Evolutionary conservation across 2,797 vertebrate species (phyloP), one percentile per base, ranked within the genome.

Genomic region (Neosilurus hyrtlii): DNA sequence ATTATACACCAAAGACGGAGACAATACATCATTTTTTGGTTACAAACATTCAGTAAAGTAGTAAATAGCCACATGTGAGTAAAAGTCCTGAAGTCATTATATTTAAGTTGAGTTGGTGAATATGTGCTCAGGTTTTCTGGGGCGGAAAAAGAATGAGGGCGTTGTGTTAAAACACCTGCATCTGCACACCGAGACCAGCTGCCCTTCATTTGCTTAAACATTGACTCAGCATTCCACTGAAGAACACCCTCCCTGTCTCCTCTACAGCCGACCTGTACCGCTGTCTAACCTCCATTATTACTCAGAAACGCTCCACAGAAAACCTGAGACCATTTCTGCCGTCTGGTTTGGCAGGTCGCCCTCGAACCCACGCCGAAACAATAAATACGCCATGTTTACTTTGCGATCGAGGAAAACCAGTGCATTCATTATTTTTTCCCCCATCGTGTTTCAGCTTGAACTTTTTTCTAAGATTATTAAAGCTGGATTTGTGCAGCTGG

Each of bases 41-140:
- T 43, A 74, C n/a, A 81, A 82, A 87, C 79, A 83, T 87, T 71
- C 16, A 85, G 83, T 83, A 86, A 67, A 87, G 80, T 86, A 77
- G 59, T 82, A 61, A 84, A 84, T 84, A 82, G 79, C 65, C 49
- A 52, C 61, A n/a, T 73, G 2, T 84, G 51, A 80, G 22, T 51
- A 71, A 26, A 43, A 56, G n/a, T 74, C 90, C 91, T 92, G 89
- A 93, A 91, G 90, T 26, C 9, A 88, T 14, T 61, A 76, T 67
- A 11, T 80, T 14, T 66, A 52, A 26, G 62, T 86, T 83, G 78
- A 78, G 37, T 20, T 70, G 85, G 7, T 57, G 72, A 82, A 67
- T 78, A 83, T 84, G 70, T 87, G 82, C 83, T 80, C 83, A 80
- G 56, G 20, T 75, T 20, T 73, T 80, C 37, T 49, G 37, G 78